phyloP scores from a whole-genome alignment of 2,888 invertebrate genomes.

The Catocala fraxini region DNA sequence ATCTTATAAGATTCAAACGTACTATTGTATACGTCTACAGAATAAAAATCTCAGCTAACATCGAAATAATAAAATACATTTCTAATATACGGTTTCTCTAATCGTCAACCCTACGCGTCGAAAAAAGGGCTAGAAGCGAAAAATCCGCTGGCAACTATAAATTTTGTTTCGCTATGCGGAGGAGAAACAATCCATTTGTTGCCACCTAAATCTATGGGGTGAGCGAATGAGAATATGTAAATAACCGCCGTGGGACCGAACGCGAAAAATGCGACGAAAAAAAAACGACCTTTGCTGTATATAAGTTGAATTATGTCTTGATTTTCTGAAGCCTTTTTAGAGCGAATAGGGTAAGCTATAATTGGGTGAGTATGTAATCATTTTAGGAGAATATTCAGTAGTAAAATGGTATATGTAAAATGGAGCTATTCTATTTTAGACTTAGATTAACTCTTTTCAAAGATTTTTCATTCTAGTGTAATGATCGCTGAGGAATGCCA shows the following conservation, averaged over 20 bases:
- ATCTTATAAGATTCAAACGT: too few relatives aligned
- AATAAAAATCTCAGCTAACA: background rate
- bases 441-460: too few relatives aligned
- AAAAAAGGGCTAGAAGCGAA: constrained; percentile 49
- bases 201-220: constrained; percentile 77
- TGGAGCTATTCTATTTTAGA: too few relatives aligned
- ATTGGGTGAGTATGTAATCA: background rate
- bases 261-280: constrained; percentile 40
- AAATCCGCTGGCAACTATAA: constrained; percentile 75
- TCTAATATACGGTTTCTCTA: background rate
- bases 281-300: constrained; percentile 42
- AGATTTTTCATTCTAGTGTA: too few relatives aligned
- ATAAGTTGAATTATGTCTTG: constrained; percentile 57
- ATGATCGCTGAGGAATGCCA: too few relatives aligned
- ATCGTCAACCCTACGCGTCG: constrained; percentile 42
- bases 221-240: constrained; percentile 74
- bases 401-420: too few relatives aligned
- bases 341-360: background rate
- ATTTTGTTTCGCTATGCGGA: constrained; percentile 70
- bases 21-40: too few relatives aligned
- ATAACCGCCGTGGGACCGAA: constrained; percentile 59
- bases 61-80: background rate
- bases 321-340: constrained; percentile 40
- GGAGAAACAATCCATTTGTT: constrained; percentile 84
- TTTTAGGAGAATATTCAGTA: background rate